A percentile compares a stretch with the other conserved stretches of the same genome.
phyloP scores from a whole-genome alignment of 2,888 invertebrate genomes.

The Pristionchus exspectatus region DNA sequence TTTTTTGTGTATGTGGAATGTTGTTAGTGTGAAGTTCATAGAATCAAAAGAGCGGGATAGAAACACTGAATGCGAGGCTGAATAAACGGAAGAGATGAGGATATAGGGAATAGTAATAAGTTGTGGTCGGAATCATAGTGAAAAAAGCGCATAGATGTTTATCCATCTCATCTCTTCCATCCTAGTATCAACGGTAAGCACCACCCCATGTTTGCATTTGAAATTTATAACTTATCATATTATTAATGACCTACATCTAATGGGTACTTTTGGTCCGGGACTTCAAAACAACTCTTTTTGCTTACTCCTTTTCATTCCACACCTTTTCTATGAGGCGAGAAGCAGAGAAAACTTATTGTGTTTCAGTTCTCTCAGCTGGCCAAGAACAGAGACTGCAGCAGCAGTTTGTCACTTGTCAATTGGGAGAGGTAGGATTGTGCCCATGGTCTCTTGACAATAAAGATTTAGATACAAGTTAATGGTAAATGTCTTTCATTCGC shows the following conservation, averaged over 20 bases:
- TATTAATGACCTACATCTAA: no score
- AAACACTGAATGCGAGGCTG: background rate
- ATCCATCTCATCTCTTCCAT: background rate
- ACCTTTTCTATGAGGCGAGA: no score
- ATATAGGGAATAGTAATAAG: constrained; percentile 9
- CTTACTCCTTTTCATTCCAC: no score
- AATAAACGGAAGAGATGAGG: constrained; percentile 32
- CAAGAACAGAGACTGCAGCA: background rate
- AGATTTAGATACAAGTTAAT: background rate
- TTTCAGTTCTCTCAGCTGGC: background rate
- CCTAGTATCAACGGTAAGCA: background rate
- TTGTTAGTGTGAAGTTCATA: no score
- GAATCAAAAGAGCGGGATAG: no score
- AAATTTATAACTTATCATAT: no score
- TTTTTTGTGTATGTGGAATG: no score
- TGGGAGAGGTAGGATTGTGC: background rate
- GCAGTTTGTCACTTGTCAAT: background rate
- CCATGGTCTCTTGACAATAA: background rate
- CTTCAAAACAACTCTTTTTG: background rate
- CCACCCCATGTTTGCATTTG: no score
- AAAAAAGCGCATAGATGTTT: background rate
- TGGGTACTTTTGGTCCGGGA: no score
- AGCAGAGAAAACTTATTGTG: no score
- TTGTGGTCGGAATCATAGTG: background rate
- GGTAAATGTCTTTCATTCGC: constrained; percentile 7